phyloP scores from a whole-genome alignment of 2,797 vertebrate species.

The Intellagama lesueurii region DNA sequence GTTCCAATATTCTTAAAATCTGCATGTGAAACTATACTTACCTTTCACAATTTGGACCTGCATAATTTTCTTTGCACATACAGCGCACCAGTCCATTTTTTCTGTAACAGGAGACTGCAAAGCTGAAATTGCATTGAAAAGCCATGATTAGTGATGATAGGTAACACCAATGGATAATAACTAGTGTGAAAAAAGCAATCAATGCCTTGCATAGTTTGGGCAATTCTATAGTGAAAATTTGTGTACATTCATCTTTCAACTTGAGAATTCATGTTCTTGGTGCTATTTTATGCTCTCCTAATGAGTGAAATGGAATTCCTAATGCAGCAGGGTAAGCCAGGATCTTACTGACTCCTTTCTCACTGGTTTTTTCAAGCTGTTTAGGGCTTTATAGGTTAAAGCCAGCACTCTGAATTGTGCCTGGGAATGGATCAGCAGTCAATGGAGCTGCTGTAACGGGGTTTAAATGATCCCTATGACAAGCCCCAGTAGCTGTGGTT shows the following conservation, averaged over 20 bases:
- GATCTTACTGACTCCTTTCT: neutral
- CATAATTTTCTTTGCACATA: conserved; percentile 92
- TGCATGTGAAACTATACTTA: conserved; percentile 68
- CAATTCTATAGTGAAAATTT: neutral
- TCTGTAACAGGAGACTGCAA: conserved; percentile 89
- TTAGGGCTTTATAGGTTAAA: too few species aligned
- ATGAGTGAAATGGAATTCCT: neutral
- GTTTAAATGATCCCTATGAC: too few species aligned
- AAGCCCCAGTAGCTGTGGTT: too few species aligned
- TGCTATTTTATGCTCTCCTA: neutral
- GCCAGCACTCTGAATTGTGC: too few species aligned
- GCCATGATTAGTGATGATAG: conserved; percentile 43
- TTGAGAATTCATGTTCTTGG: neutral
- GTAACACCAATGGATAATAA: conserved; percentile 10
- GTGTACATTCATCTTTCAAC: neutral
- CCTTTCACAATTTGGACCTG: conserved; percentile 95
- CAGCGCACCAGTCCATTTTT: conserved; percentile 84
- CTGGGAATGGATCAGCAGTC: too few species aligned
- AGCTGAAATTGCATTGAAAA: conserved; percentile 78
- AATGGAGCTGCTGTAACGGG: too few species aligned
- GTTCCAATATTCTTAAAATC: neutral
- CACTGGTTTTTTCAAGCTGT: neutral
- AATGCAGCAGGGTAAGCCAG: neutral
- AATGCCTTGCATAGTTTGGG: neutral
- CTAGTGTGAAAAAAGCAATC: neutral